Evolutionary conservation across 2,888 invertebrate species (phyloP).

Genomic region (Theretra japonica): DNA sequence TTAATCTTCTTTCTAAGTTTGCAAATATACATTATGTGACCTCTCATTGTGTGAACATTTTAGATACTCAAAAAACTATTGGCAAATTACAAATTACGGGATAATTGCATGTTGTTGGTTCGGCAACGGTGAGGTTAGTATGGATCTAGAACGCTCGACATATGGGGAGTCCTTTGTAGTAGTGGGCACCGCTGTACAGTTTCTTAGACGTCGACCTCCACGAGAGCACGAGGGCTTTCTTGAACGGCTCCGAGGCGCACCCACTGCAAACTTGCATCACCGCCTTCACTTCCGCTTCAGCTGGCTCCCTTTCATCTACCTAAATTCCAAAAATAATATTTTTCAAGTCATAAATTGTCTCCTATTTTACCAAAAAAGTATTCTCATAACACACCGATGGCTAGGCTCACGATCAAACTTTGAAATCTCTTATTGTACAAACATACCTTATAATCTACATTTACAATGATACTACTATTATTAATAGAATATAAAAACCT

Average conservation of each 20-base stretch:
- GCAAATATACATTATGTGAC: too few relatives aligned
- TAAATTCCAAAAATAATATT: conserved; percentile 58
- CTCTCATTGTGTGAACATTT: neutral
- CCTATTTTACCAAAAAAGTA: too few relatives aligned
- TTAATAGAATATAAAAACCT: too few relatives aligned
- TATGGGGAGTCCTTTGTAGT: conserved; percentile 87
- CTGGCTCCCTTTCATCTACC: conserved; percentile 91
- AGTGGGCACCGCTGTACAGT: conserved; percentile 89
- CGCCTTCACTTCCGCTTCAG: conserved; percentile 92
- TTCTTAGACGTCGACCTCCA: conserved; percentile 91
- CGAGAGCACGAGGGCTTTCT: conserved; percentile 90
- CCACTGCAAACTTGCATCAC: conserved; percentile 92
- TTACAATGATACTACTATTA: too few relatives aligned
- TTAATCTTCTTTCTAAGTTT: too few relatives aligned
- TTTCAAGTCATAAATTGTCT: too few relatives aligned
- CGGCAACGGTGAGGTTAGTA: neutral
- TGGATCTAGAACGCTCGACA: conserved; percentile 85
- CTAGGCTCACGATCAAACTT: too few relatives aligned
- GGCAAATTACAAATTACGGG: neutral
- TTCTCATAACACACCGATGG: too few relatives aligned
- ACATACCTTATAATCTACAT: too few relatives aligned
- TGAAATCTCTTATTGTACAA: too few relatives aligned
- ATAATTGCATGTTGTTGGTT: neutral
- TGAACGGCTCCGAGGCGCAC: conserved; percentile 91
- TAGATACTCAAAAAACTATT: neutral